Evolutionary conservation across 1,140 invertebrate species (phyloP).

Genomic region (Rhyacophila brunnea): DNA sequence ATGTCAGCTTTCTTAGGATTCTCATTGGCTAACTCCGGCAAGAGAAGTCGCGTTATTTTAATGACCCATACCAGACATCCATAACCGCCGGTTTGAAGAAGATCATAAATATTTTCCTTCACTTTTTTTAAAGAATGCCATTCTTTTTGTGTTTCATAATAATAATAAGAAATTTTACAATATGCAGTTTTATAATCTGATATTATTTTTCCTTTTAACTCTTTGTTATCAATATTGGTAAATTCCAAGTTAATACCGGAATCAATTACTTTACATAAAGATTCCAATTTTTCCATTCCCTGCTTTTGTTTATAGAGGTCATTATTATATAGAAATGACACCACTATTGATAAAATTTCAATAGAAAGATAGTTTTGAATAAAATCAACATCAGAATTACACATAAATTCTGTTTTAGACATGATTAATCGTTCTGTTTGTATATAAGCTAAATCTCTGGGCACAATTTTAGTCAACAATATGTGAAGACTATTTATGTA

Average conservation of each 20-base stretch:
- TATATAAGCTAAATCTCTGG: not conserved
- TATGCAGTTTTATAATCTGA: constrained; percentile 19
- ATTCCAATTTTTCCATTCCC: not conserved
- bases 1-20: not conserved
- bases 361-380: constrained; percentile 29
- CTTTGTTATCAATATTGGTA: too few species aligned
- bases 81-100: constrained; percentile 29
- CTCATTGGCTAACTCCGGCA: constrained; percentile 13
- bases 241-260: too few species aligned
- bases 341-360: constrained; percentile 14
- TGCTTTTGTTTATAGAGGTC: not conserved
- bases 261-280: constrained; percentile 3
- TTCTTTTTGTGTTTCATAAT: constrained; percentile 13
- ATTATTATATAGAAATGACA: constrained; percentile 17
- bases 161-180: constrained; percentile 20
- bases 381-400: not conserved
- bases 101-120: constrained; percentile 8
- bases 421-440: not conserved
- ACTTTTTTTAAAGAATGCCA: constrained; percentile 9
- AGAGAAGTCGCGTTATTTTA: constrained; percentile 11
- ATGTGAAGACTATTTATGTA: constrained; percentile 13
- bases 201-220: constrained; percentile 20
- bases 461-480: constrained; percentile 4
- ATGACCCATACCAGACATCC: constrained; percentile 21
- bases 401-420: too few species aligned